phyloP scores from a whole-genome alignment of 1,140 invertebrate species.

The Zaprionus tsacasi region DNA sequence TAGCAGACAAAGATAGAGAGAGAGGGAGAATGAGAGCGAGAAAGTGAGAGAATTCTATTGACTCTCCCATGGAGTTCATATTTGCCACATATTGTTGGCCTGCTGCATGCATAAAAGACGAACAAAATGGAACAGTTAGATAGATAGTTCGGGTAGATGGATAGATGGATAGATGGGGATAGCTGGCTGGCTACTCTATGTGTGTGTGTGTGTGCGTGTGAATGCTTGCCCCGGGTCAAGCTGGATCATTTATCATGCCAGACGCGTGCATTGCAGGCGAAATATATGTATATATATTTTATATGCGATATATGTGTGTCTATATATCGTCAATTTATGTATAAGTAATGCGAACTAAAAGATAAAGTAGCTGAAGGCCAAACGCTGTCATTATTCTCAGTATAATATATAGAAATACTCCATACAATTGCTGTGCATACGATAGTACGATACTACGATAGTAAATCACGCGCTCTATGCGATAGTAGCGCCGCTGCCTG shows the following conservation, averaged over 20 bases:
- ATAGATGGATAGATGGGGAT: constrained; percentile 26
- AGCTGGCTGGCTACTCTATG: constrained; percentile 4
- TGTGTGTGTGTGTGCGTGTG: not conserved
- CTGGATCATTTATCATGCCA: constrained; percentile 67
- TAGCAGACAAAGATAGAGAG: constrained; percentile 24
- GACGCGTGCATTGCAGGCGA: constrained; percentile 32
- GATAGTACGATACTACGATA: not conserved
- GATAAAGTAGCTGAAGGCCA: not conserved
- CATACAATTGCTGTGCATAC: too few species aligned
- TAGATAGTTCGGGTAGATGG: constrained; percentile 30
- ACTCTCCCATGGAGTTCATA: constrained; percentile 31
- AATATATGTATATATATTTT: constrained; percentile 30
- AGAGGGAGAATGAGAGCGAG: not conserved
- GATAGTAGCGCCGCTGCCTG: not conserved
- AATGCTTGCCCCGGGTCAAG: constrained; percentile 47
- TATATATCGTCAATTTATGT: not conserved
- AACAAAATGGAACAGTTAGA: constrained; percentile 16
- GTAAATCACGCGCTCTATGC: not conserved
- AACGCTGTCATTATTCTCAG: too few species aligned
- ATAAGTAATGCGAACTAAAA: not conserved
- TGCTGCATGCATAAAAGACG: constrained; percentile 11
- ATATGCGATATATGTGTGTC: not conserved
- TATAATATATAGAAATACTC: too few species aligned
- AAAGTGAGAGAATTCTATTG: constrained; percentile 10
- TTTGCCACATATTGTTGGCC: constrained; percentile 47